Evolutionary conservation across 1,140 invertebrate species (phyloP), one percentile per base, ranked within the genome.

Genomic region (Lutraria rhynchaena): DNA sequence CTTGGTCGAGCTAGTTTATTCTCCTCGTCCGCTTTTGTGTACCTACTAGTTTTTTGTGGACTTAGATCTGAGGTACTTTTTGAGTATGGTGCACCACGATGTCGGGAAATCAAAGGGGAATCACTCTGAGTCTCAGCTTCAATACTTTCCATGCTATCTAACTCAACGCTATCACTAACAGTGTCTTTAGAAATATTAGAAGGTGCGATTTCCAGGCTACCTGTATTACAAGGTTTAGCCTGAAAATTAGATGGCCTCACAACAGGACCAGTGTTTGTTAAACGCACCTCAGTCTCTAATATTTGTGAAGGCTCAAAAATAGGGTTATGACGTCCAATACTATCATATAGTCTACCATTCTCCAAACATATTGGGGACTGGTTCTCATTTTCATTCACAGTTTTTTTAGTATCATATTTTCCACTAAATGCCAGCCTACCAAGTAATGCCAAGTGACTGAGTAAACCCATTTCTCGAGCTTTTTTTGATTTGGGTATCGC

Each of bases 51-150:
- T 77, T 82, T 87, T 60, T 80, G 76, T 58, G 86, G 83, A 76
- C 83, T 85, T 33, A 84, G 46, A 67, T 90, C 88, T 24, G 89
- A 87, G 17, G 84, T 86, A 73, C 88, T 89, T 73, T 87, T 88
- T 22, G 87, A 87, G 70, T 87, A 85, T 11, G 75, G 76, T 15
- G 67, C 58, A 24, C 71, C 71, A 37, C 78, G n/a, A 24, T 80
- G 76, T 33, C 76, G 46, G 3, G 49, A 57, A 27, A 80, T 67
- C 27, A 80, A 37, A 46, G 76, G 76, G 0, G 76, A 70, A 57
- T 67, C 49, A 57, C 70, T 58, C 55, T 74, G 53, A 63, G 37
- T 37, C 15, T 37, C 46, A 5, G 57, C 19, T 7, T 75, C 73
- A 61, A 29, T 63, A 27, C 37, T 75, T 17, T 63, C 73, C 35